Percentiles rank a stretch among this genome's conserved stretches.
These are phyloP conservation scores for Maniola jurtina DNA, from an alignment of 1,140 invertebrate species.

Conservation along the genomic window DNA sequence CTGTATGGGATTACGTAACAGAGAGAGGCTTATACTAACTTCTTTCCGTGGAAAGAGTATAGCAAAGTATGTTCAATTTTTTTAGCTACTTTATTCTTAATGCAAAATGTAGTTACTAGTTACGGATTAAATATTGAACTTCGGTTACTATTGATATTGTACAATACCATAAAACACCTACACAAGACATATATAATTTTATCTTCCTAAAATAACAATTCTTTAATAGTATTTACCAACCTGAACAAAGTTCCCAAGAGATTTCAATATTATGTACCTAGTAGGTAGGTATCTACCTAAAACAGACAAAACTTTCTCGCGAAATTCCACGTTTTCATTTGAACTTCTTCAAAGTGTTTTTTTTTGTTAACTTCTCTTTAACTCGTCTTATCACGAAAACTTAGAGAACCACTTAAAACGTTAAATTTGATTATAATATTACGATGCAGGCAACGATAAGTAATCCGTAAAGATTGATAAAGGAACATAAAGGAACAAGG, in stretches of 20 bases:
- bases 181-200: not conserved
- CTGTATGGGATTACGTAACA: too few relatives aligned
- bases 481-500: too few relatives aligned
- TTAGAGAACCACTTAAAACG: not conserved
- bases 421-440: not conserved
- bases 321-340: not conserved
- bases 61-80: too few relatives aligned
- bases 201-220: not conserved
- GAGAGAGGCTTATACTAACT: too few relatives aligned
- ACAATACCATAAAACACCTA: too few relatives aligned
- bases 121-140: too few relatives aligned
- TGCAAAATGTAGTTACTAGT: too few relatives aligned
- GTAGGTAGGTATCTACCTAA: not conserved
- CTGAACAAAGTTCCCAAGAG: not conserved
- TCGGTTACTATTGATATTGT: too few relatives aligned
- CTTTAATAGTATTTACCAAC: not conserved
- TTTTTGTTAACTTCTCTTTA: not conserved
- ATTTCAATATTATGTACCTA: constrained; percentile 1
- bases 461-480: not conserved
- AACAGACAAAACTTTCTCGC: constrained; percentile 6
- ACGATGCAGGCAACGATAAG: not conserved
- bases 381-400: not conserved
- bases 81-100: too few relatives aligned
- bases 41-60: too few relatives aligned
- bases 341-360: not conserved